These are phyloP conservation scores for Tretioscincus oriximinensis DNA, from an alignment of 2,113 vertebrate genomes.

Conservation along the genomic window DNA sequence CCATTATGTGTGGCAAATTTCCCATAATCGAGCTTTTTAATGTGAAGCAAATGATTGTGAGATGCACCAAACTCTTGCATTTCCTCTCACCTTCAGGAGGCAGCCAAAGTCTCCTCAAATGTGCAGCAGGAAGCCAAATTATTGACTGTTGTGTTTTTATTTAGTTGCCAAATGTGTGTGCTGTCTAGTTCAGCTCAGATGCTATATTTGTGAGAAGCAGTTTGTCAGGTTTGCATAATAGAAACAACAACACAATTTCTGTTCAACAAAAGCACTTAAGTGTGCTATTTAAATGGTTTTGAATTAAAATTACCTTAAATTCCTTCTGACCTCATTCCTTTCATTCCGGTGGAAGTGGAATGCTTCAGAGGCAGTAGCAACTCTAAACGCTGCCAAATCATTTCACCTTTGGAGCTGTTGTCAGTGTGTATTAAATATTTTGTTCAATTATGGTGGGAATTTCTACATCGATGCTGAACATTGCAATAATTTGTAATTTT, in stretches of 20 bases:
- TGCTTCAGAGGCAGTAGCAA: background rate
- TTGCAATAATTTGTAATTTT: background rate
- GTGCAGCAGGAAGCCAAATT: too few species aligned
- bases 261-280: background rate
- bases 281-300: background rate
- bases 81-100: too few species aligned
- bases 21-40: too few species aligned
- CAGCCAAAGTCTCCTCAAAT: background rate
- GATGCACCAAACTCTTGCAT: too few species aligned
- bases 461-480: background rate
- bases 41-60: background rate
- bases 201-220: background rate
- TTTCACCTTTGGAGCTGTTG: background rate
- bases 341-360: conserved; percentile 7
- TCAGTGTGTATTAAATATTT: background rate
- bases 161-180: background rate
- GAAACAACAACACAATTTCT: background rate
- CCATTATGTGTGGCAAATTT: too few species aligned
- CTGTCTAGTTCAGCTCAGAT: background rate
- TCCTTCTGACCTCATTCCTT: conserved; percentile 13
- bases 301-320: background rate
- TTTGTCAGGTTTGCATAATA: too few species aligned
- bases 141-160: background rate
- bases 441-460: background rate
- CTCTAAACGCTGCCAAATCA: background rate